phyloP scores from a whole-genome alignment of 2,113 vertebrate species.

The Syngnathus scovelli region DNA sequence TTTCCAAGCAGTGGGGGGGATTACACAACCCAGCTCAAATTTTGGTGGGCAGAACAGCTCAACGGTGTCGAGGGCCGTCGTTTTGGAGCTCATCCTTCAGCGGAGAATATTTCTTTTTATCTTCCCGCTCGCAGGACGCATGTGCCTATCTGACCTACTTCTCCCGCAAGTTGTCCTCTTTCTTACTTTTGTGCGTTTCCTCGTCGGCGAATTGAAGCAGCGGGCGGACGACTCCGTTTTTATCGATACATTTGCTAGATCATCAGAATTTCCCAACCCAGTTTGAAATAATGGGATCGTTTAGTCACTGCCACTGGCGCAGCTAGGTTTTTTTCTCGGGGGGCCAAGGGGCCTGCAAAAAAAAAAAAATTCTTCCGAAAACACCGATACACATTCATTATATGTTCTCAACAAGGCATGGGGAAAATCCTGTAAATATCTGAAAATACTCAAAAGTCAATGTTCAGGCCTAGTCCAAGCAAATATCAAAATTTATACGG shows the following conservation, averaged over 20 bases:
- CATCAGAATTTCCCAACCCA: too few species aligned
- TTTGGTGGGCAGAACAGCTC: conserved; percentile 44
- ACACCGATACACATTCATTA: too few species aligned
- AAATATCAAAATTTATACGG: too few species aligned
- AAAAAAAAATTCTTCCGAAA: too few species aligned
- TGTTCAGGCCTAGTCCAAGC: too few species aligned
- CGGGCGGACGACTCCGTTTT: neutral
- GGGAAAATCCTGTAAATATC: too few species aligned
- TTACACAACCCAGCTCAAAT: conserved; percentile 52
- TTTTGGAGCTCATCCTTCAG: conserved; percentile 56
- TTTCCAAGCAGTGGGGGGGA: conserved; percentile 35
- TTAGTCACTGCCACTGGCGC: too few species aligned
- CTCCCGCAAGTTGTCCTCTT: conserved; percentile 22
- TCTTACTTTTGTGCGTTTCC: conserved; percentile 20
- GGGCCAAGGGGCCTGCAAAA: too few species aligned
- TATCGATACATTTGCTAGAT: neutral
- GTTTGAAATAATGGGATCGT: too few species aligned
- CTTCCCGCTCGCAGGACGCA: conserved; percentile 55
- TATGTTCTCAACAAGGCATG: too few species aligned
- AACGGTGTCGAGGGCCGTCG: conserved; percentile 39
- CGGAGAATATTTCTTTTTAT: conserved; percentile 61
- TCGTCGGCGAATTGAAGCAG: neutral
- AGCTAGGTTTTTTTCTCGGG: too few species aligned
- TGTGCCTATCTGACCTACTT: conserved; percentile 40
- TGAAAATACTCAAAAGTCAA: too few species aligned